Percentiles rank a stretch among this genome's conserved stretches.
Evolutionary conservation across 2,113 vertebrate species (phyloP).

Genomic region (Neotragus pygmaeus): DNA sequence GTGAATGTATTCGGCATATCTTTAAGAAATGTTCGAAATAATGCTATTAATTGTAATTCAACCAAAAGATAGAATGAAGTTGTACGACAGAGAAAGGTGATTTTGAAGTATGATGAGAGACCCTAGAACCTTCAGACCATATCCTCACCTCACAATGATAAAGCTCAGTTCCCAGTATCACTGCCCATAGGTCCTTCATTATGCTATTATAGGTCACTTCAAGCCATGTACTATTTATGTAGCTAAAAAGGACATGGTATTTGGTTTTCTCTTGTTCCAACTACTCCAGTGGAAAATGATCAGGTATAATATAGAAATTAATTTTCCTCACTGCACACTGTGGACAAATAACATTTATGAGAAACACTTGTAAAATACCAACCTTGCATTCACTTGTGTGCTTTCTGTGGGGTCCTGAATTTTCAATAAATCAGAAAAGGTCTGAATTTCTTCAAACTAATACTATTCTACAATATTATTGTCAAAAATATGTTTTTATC

Average conservation of each 20-base stretch:
- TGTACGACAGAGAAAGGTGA: neutral
- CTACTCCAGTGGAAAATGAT: neutral
- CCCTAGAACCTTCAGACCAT: neutral
- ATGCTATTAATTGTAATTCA: constrained; percentile 31
- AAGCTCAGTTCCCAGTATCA: constrained; percentile 24
- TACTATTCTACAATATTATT: neutral
- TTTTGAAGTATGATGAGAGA: neutral
- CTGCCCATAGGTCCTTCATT: neutral
- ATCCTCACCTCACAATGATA: neutral
- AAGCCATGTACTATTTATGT: neutral
- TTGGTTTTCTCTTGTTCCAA: constrained; percentile 6
- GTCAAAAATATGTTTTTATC: constrained; percentile 11
- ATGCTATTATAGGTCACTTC: neutral
- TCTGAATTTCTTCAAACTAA: neutral
- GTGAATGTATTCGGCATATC: neutral
- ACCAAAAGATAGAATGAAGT: neutral
- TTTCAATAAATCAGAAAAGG: constrained; percentile 24
- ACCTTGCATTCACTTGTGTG: neutral
- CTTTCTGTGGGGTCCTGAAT: neutral
- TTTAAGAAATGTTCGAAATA: constrained; percentile 34
- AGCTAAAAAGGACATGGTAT: neutral
- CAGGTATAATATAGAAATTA: constrained; percentile 13
- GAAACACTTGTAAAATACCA: neutral
- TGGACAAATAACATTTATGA: constrained; percentile 2
- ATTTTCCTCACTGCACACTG: constrained; percentile 6